These are phyloP conservation scores for Coelopa pilipes DNA, from an alignment of 2,888 invertebrate species.

Conservation along the genomic window DNA sequence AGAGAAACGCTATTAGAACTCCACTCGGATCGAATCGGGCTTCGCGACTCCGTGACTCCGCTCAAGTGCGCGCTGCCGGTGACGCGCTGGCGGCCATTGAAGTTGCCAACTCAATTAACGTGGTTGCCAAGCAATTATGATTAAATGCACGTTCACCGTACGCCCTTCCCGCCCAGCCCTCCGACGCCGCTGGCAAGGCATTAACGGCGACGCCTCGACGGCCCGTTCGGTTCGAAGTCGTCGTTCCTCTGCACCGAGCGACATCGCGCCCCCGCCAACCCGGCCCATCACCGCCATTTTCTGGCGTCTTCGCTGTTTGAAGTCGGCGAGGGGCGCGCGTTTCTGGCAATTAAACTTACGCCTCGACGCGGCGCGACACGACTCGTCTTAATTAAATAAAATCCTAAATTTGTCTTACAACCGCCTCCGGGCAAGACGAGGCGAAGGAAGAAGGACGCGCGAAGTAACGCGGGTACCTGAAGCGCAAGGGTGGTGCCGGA, in stretches of 20 bases:
- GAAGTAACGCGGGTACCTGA: background rate
- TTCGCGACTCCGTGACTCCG: background rate
- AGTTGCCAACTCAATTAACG: constrained; percentile 22
- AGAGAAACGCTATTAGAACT: constrained; percentile 12
- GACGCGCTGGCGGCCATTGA: constrained; percentile 2
- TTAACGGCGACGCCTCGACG: constrained; percentile 35
- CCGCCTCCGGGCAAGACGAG: constrained; percentile 29
- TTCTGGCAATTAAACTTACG: constrained; percentile 48
- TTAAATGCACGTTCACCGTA: background rate
- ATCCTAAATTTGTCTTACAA: constrained; percentile 41
- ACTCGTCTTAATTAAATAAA: constrained; percentile 46
- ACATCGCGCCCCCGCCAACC: too few relatives aligned
- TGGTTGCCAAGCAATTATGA: constrained; percentile 24
- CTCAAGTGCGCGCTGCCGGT: too few relatives aligned
- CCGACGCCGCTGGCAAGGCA: constrained; percentile 32
- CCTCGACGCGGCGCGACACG: constrained; percentile 23
- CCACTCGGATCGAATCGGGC: constrained; percentile 3
- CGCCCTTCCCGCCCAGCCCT: background rate
- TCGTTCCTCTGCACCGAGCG: too few relatives aligned
- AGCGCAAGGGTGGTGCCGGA: too few relatives aligned
- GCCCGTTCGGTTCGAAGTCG: background rate
- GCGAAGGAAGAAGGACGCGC: background rate
- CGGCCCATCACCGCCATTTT: background rate
- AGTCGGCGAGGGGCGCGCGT: constrained; percentile 19
- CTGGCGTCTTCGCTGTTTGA: constrained; percentile 7